phyloP scores from a whole-genome alignment of 2,113 vertebrate species.

The Chloroceryle aenea region DNA sequence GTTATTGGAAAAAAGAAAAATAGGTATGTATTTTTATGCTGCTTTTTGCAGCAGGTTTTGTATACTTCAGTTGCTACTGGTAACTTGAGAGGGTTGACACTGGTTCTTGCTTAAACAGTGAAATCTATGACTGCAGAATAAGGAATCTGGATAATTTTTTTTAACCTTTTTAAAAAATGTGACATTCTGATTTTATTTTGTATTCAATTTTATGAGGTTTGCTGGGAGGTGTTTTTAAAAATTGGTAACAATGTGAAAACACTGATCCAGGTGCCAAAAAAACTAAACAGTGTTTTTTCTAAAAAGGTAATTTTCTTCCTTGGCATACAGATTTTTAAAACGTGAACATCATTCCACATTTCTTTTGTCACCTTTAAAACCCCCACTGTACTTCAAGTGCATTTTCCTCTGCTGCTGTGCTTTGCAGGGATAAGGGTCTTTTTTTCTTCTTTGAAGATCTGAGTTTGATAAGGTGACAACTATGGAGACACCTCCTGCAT shows the following conservation, averaged over 20 bases:
- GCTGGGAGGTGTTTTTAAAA: neutral
- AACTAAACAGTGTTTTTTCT: accelerated
- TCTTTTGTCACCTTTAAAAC: neutral
- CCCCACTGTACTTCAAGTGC: neutral
- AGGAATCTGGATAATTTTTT: neutral
- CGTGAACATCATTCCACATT: neutral
- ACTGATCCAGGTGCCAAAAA: neutral
- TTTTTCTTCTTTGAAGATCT: neutral
- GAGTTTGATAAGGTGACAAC: neutral
- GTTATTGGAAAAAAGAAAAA: neutral
- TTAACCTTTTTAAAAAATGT: accelerated
- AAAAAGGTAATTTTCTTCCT: neutral
- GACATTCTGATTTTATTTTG: neutral
- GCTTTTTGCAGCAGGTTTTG: neutral
- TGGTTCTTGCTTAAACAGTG: neutral
- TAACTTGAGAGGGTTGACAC: neutral
- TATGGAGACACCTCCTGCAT: neutral
- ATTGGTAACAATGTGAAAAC: neutral
- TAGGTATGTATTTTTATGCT: neutral
- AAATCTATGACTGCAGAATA: neutral
- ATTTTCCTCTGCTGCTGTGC: neutral
- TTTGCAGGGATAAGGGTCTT: neutral
- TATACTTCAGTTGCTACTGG: neutral
- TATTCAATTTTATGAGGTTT: neutral
- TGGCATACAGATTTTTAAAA: neutral